phyloP scores from a whole-genome alignment of 92 coral and sea anemone species.

The Anthopleura xanthogrammica region DNA sequence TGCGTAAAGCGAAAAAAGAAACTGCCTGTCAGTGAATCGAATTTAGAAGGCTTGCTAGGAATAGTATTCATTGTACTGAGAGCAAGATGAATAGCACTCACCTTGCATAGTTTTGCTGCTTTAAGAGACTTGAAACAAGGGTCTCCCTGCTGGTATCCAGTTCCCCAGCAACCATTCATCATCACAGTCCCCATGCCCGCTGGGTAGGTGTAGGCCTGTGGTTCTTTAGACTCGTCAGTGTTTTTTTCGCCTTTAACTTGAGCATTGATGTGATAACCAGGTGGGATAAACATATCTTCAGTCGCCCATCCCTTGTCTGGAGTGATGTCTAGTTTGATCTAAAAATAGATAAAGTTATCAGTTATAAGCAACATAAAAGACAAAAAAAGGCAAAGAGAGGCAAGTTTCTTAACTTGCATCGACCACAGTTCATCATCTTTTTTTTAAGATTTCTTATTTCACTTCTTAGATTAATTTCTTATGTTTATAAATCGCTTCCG shows the following conservation, averaged over 20 bases:
- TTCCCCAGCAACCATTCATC: conserved; percentile 19
- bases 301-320: conserved; percentile 38
- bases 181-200: conserved; percentile 3
- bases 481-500: too few relatives aligned
- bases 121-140: conserved; percentile 18
- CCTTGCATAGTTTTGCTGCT: conserved; percentile 1
- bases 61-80: too few relatives aligned
- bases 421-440: too few relatives aligned
- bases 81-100: background rate
- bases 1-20: background rate
- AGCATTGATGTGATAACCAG: conserved; percentile 32
- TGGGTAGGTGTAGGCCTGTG: conserved; percentile 12
- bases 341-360: background rate
- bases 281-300: conserved; percentile 41
- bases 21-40: too few relatives aligned
- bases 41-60: too few relatives aligned
- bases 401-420: too few relatives aligned
- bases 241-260: conserved; percentile 10
- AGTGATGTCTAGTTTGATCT: conserved; percentile 28
- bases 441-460: too few relatives aligned
- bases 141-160: conserved; percentile 7
- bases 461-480: too few relatives aligned
- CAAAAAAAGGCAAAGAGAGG: too few relatives aligned
- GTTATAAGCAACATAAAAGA: too few relatives aligned
- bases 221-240: background rate